Evolutionary conservation across 2,113 vertebrate genomes (phyloP).

Genomic region (Calyptommatus sinebrachiatus): DNA sequence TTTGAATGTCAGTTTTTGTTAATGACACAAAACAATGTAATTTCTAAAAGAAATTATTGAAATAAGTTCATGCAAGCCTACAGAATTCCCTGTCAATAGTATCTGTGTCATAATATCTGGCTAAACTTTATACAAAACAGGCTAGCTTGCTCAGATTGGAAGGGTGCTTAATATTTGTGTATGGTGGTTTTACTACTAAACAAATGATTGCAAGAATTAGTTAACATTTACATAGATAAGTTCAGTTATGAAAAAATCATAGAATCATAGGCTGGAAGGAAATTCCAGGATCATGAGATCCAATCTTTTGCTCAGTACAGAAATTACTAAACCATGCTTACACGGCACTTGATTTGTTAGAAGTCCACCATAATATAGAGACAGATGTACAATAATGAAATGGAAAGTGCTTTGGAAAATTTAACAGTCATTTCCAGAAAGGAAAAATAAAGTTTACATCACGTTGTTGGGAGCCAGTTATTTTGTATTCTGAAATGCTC

Average conservation of each 20-base stretch:
- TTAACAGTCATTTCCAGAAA: constrained; percentile 59
- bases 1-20: no score
- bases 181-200: constrained; percentile 34
- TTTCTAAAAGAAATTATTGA: no score
- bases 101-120: constrained; percentile 19
- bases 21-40: no score
- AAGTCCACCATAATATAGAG: constrained; percentile 59
- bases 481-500: constrained; percentile 62
- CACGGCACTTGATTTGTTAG: constrained; percentile 35
- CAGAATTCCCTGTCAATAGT: constrained; percentile 20
- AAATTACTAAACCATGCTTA: constrained; percentile 37
- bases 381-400: constrained; percentile 48
- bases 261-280: no score
- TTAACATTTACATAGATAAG: constrained; percentile 50
- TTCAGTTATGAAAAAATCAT: constrained; percentile 49
- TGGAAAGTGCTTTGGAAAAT: constrained; percentile 60
- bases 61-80: constrained; percentile 11
- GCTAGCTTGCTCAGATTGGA: no score
- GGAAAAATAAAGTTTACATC: constrained; percentile 65
- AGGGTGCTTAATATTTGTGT: not conserved
- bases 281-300: no score
- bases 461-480: constrained; percentile 57
- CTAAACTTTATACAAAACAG: no score
- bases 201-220: constrained; percentile 43
- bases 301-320: no score